Conservation (phyloP, 2,888 invertebrate genomes). For the Notocelia uddmanniana region DNA sequence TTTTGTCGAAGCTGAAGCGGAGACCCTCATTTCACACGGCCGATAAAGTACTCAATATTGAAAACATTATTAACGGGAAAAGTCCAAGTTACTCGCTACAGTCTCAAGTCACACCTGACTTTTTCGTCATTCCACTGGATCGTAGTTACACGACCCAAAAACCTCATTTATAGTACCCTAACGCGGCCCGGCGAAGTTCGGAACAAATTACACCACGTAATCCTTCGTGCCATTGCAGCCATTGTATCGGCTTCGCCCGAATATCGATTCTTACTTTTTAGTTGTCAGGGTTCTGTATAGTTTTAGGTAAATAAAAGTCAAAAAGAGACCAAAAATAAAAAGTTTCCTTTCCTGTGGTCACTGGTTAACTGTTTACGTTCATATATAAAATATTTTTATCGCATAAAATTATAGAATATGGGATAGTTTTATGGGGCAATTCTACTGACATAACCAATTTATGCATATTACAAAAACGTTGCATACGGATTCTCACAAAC, state of each 20-base stretch:
- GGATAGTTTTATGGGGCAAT: no score
- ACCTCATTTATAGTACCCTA: slow-evolving; percentile 39
- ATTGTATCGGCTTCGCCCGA: slow-evolving; percentile 63
- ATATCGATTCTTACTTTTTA: slow-evolving; percentile 67
- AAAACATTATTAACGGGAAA: neutral
- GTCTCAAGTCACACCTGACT: slow-evolving; percentile 14
- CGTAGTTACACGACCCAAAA: slow-evolving; percentile 39
- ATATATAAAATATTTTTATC: no score
- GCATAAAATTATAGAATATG: no score
- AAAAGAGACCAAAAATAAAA: no score
- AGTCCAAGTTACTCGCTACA: neutral
- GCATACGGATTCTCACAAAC: no score
- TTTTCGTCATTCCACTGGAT: slow-evolving; percentile 6
- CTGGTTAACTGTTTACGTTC: no score
- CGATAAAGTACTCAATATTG: neutral
- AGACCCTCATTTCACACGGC: no score
- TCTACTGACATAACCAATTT: no score
- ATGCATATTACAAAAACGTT: no score
- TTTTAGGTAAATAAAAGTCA: neutral
- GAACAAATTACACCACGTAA: slow-evolving; percentile 44
- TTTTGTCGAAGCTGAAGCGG: no score
- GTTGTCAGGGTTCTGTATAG: slow-evolving; percentile 59
- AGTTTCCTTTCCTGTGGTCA: neutral
- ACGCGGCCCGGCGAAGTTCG: slow-evolving; percentile 32
- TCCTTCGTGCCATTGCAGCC: slow-evolving; percentile 44